Evolutionary conservation across 2,113 vertebrate genomes (phyloP).

Genomic region (Clarias gariepinus): DNA sequence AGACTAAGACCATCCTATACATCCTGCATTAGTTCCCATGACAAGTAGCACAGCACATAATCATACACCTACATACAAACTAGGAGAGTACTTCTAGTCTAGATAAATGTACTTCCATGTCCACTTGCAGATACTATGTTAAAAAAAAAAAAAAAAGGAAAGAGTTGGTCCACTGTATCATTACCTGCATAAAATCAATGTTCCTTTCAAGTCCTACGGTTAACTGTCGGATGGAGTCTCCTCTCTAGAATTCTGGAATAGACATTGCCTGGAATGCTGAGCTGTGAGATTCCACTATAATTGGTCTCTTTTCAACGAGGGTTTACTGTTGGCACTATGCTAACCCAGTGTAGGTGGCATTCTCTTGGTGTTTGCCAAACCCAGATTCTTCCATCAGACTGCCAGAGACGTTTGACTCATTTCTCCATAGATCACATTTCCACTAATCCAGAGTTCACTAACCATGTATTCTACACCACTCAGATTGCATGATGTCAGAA

Average conservation of each 20-base stretch:
- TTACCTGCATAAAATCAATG: not conserved
- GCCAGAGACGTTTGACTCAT: not conserved
- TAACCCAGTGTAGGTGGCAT: not conserved
- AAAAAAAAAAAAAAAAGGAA: not conserved
- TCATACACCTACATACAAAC: not conserved
- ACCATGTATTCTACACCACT: not conserved
- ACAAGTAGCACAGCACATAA: not conserved
- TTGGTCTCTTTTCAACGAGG: not conserved
- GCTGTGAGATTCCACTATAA: not conserved
- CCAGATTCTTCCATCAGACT: not conserved
- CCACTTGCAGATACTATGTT: not conserved
- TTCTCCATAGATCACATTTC: not conserved
- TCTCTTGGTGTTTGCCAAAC: not conserved
- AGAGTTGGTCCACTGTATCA: not conserved
- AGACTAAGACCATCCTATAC: not conserved
- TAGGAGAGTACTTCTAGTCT: not conserved
- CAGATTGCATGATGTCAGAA: not conserved
- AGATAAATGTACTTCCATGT: too few species aligned
- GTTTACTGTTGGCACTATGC: too few species aligned
- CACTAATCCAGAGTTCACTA: not conserved
- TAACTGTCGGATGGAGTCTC: not conserved
- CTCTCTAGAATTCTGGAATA: not conserved
- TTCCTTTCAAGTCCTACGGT: not conserved
- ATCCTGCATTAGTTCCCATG: not conserved
- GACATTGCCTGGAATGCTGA: not conserved